phyloP scores from a whole-genome alignment of 1,140 invertebrate species.

The Galleria mellonella region DNA sequence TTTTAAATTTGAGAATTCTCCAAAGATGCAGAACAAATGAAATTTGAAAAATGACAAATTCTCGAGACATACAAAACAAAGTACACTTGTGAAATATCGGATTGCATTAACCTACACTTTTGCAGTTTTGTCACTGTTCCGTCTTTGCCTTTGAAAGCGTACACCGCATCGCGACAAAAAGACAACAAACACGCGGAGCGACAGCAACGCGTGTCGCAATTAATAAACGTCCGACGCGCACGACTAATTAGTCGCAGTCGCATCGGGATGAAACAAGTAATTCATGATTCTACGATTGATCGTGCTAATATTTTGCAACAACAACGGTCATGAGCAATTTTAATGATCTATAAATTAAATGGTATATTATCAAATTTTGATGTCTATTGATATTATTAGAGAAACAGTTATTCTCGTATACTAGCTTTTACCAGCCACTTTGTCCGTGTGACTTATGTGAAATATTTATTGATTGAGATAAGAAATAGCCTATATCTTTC shows the following conservation, averaged over 20 bases:
- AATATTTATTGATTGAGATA: no score
- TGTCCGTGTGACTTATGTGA: no score
- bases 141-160: conserved; percentile 34
- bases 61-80: conserved; percentile 30
- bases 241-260: conserved; percentile 63
- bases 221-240: conserved; percentile 55
- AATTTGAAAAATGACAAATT: conserved; percentile 10
- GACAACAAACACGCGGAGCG: conserved; percentile 20
- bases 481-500: no score
- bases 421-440: no score
- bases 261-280: conserved; percentile 44
- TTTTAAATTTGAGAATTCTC: no score
- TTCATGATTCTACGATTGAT: conserved; percentile 33
- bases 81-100: conserved; percentile 29
- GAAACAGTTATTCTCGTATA: no score
- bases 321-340: no score
- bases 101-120: conserved; percentile 42
- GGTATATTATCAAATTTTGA: no score
- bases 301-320: conserved; percentile 12
- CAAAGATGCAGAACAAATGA: no score
- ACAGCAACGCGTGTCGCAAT: conserved; percentile 60
- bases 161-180: conserved; percentile 41
- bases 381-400: no score
- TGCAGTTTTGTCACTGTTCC: conserved; percentile 35
- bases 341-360: no score